A percentile compares a stretch with the other conserved stretches of the same genome.
Evolutionary conservation across 2,888 invertebrate genomes (phyloP).

Genomic region (Mythimna lalbum): DNA sequence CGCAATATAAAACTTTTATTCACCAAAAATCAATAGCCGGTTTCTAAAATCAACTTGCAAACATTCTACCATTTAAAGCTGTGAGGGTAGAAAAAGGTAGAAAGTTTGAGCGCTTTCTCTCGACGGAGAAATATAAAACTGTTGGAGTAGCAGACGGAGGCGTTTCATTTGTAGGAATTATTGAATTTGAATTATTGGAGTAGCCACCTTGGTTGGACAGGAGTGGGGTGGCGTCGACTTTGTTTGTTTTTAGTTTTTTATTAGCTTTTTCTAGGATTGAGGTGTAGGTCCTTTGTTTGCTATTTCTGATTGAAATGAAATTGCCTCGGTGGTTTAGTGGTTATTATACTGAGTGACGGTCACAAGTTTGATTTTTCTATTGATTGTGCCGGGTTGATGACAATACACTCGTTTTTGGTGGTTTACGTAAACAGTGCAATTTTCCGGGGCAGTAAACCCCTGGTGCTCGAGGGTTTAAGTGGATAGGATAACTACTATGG

Average conservation of each 20-base stretch:
- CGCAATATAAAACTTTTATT: constrained; percentile 1
- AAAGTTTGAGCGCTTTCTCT: constrained; percentile 50
- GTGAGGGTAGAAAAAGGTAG: constrained; percentile 44
- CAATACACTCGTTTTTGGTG: too few species aligned
- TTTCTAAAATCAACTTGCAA: constrained; percentile 53
- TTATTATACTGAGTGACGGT: too few species aligned
- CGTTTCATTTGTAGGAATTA: constrained; percentile 86
- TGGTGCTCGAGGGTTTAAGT: too few species aligned
- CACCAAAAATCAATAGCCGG: constrained; percentile 25
- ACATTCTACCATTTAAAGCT: constrained; percentile 59
- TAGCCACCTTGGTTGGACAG: constrained; percentile 69
- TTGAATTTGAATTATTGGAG: constrained; percentile 88
- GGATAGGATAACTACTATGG: too few species aligned
- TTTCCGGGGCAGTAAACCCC: too few species aligned
- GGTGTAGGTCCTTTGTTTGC: too few species aligned
- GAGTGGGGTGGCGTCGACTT: constrained; percentile 31
- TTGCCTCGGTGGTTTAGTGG: too few species aligned
- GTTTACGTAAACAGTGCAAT: too few species aligned
- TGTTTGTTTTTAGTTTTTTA: neutral
- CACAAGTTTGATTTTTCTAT: too few species aligned
- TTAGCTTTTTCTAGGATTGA: neutral
- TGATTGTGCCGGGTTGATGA: too few species aligned
- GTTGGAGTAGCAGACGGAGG: constrained; percentile 61
- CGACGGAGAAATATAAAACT: constrained; percentile 75
- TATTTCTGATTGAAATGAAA: neutral